Base-by-base conservation (phyloP, 2,888 invertebrate genomes). In the Epicampocera succincta region DNA sequence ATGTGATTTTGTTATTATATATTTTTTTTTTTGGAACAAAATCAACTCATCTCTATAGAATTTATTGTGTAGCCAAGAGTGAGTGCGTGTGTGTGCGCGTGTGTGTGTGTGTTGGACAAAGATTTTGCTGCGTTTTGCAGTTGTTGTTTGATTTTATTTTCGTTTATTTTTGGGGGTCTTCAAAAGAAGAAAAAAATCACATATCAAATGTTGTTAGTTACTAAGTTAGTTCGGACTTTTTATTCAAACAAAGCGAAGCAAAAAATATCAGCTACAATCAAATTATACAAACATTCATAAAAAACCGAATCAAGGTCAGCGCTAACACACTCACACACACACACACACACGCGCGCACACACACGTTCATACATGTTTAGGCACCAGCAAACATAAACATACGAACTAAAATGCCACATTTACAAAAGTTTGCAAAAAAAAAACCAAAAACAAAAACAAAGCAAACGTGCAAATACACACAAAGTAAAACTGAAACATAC, bases 281-380 rank as follows among this genome's bases (percentile, higher is more conserved):
- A 54, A 73, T 73, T 63, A 73, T 73, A 63, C 44, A 63, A 54
- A 65, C 54, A 40, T 38, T 74, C 46, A 33, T 74, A 74, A 65
- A 21, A 58, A 68, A 52, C 75, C 66, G 78, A 74, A 82, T 82
- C 82, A 82, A 82, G 82, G 82, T 82, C 82, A 82, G 17, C 54
- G 60, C 17, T 54, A 12, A 19, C 13, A 58, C 33, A 33, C 15
- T 19, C 17, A 19, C 21, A 60, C 46, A 60, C 38, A 38, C 44
- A 61, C 15, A 29, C 50, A 38, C 29, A 50, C 17, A 19, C 13
- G 19, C 33, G 58, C 71, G 19, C 33, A 63, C 71, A 56, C 44
- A 68, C 15, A 61, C 13, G n/a, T 15, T 21, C 17, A 17, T 25
- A 48, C 44, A 56, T 63, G 9, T 5, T 6, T 13, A 25, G 50